phyloP scores from a whole-genome alignment of 2,888 invertebrate genomes.

The Caenorhabditis doughertyi region DNA sequence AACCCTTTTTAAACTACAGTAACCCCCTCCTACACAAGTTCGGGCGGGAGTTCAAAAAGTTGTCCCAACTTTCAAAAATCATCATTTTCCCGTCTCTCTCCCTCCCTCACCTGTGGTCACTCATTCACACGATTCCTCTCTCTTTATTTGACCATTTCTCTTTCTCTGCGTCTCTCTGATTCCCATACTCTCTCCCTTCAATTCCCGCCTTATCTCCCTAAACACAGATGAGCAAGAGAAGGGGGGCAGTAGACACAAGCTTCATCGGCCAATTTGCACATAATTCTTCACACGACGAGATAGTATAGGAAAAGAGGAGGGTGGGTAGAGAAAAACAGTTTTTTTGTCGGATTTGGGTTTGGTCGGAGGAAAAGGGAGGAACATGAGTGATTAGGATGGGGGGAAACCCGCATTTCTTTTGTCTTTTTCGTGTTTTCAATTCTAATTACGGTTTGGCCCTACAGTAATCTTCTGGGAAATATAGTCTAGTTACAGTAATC shows the following conservation, averaged over 20 bases:
- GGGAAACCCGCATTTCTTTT: not conserved
- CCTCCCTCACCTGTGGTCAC: not conserved
- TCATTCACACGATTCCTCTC: conserved; percentile 24
- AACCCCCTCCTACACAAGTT: too few relatives aligned
- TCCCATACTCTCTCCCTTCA: not conserved
- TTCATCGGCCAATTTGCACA: conserved; percentile 13
- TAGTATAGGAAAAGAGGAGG: not conserved
- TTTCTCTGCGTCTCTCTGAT: conserved; percentile 13
- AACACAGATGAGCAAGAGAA: conserved; percentile 3
- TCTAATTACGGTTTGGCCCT: not conserved
- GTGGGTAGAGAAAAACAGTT: conserved; percentile 19
- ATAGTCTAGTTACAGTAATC: conserved; percentile 12
- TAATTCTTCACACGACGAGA: conserved; percentile 33
- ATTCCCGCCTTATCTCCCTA: conserved; percentile 19
- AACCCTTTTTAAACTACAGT: too few relatives aligned
- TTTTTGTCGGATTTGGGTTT: conserved; percentile 20
- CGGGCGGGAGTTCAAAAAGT: conserved; percentile 2
- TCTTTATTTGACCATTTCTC: conserved; percentile 9
- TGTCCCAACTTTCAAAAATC: conserved; percentile 30
- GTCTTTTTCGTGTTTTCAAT: not conserved
- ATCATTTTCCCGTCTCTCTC: not conserved
- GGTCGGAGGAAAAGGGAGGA: conserved; percentile 1
- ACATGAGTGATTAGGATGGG: conserved; percentile 27
- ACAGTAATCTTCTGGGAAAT: not conserved
- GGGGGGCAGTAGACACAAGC: not conserved